phyloP scores from a whole-genome alignment of 2,888 invertebrate genomes.

The Melipona beecheii region DNA sequence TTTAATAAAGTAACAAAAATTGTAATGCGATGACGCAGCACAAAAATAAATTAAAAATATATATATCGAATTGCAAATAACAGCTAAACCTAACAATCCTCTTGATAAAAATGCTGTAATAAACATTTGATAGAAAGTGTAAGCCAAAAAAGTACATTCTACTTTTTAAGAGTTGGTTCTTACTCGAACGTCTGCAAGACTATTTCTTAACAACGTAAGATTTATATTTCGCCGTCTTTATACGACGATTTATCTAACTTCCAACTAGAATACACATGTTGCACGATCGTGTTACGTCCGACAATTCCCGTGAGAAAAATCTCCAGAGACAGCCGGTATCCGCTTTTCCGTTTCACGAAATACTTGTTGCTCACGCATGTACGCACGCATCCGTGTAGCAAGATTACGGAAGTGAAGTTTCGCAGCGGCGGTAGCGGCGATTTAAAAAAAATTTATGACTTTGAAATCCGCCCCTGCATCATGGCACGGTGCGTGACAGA shows the following conservation, averaged over 20 bases:
- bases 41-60: background rate
- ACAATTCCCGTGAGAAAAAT: background rate
- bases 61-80: background rate
- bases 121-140: too few species aligned
- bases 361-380: slow-evolving; percentile 46
- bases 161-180: background rate
- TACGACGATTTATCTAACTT: background rate
- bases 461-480: slow-evolving; percentile 60
- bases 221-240: background rate
- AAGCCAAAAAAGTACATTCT: background rate
- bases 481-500: slow-evolving; percentile 66
- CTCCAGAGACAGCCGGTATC: background rate
- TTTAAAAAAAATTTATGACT: slow-evolving; percentile 55
- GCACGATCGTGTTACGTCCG: background rate
- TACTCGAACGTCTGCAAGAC: background rate
- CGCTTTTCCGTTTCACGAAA: background rate
- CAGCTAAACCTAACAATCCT: background rate
- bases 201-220: background rate
- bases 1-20: background rate
- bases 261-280: background rate
- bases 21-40: background rate
- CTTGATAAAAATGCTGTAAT: background rate
- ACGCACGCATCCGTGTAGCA: too few species aligned
- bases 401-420: slow-evolving; percentile 13
- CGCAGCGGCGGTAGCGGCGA: slow-evolving; percentile 3